Base-by-base conservation (phyloP, 2,888 invertebrate genomes). In the Lomographa bimaculata region DNA sequence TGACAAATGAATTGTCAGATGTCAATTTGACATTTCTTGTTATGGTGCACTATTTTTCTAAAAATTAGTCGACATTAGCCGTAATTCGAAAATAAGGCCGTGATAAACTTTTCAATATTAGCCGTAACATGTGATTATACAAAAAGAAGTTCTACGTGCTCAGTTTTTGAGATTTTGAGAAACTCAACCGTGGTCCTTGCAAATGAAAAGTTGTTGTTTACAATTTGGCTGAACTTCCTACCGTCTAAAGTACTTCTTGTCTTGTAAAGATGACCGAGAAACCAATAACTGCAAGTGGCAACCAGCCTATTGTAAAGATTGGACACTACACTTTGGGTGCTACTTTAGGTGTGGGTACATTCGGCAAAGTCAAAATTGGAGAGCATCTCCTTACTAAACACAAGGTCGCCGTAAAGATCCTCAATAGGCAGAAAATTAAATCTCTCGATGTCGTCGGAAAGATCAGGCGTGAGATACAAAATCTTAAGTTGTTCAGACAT, bases 341-440 rank as follows among this genome's bases (percentile, higher is more conserved):
- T 17, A 92, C 92, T 1, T 90, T 99, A 23, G 99, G 99, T 18
- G 97, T 98, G 18, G 99, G 99, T 12, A 99, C 99, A 2, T 99
- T 99, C 89, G 99, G 99, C 39, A 99, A 99, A 91, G 99, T 99
- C 1, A 99, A 99, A 91, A 98, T 98, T 69, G 99, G 99, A 5
- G 97, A 97, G 71, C 99, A 99, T 90, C 97, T 98, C 69, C 87
- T 98, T 46, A 99, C 99, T 1, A 97, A 97, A 57, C 98, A 99
- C 83, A 98, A 98, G 87, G 99, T 99, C 23, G 99, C 99, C 25
- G 97, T 99, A 0, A 99, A 99, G 84, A 99, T 99, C 55, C 89
- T 99, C 24, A 99, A 99, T 79, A 92, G 99, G 20, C 97, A 98
- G 73, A 99, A 99, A 86, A 99, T 99, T 49, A 99, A 99, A 80